Percentiles rank a stretch among this genome's conserved stretches.
Conservation (phyloP, 2,888 invertebrate genomes). For the Acanthosepion esculentum region DNA sequence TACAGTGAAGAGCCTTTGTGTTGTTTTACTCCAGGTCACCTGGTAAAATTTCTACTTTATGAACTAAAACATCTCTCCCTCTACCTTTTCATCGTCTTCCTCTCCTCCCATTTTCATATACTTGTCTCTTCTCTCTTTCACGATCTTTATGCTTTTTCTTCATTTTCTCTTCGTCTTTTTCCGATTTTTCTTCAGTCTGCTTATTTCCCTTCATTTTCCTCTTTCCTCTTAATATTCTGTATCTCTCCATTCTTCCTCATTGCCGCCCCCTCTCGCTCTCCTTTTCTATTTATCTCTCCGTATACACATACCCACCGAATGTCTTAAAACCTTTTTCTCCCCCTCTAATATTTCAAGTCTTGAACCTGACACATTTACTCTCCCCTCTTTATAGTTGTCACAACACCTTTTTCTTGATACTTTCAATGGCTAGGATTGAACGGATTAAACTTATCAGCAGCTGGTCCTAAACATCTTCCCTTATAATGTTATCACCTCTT, state of each 20-base stretch:
- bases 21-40: not conserved
- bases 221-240: not conserved
- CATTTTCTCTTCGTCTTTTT: not conserved
- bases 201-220: not conserved
- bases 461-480: too few relatives aligned
- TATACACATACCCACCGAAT: too few relatives aligned
- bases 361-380: too few relatives aligned
- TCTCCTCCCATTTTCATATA: not conserved
- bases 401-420: not conserved
- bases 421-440: too few relatives aligned
- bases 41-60: not conserved
- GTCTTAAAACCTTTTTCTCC: not conserved
- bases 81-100: not conserved
- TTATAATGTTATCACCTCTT: too few relatives aligned
- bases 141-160: not conserved
- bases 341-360: not conserved
- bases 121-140: too few relatives aligned
- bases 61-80: not conserved
- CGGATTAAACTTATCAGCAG: too few relatives aligned
- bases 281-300: too few relatives aligned
- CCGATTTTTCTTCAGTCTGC: too few relatives aligned
- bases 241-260: not conserved
- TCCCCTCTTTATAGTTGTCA: not conserved
- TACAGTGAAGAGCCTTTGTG: not conserved
- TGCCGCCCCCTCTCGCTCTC: too few relatives aligned